Base-by-base conservation (phyloP, 2,888 invertebrate genomes). In the Apodemia hepburni region DNA sequence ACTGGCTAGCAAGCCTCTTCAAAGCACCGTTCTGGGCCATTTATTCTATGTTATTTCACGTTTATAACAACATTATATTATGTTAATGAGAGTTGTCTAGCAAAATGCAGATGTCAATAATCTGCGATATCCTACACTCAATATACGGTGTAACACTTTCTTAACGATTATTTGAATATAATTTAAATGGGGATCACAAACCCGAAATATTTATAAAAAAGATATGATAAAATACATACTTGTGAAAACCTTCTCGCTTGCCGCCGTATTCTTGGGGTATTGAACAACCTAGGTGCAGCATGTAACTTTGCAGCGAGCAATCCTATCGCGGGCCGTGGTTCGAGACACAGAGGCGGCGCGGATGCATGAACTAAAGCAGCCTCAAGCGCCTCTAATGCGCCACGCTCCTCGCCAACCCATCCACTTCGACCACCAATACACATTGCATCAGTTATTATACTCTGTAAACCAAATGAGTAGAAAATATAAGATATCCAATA, bases 331-430 rank as follows among this genome's bases (percentile, higher is more conserved):
- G 97, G 97, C 75, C 96, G 95, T 4, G 98, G 97, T 85, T 98
- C 98, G 61, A 98, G 92, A 81, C 98, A 98, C 45, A 98, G 88
- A 6, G 96, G 97, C 15, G 97, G 97, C 68, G 96, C 95, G 5
- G 97, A 96, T 15, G 97, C 96, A 75, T 97, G 93, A 49, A 98
- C 94, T 66, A 98, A 83, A 72, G 97, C 96, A 68, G 97, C 96
- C 82, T 98, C 98, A 64, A 97, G 85, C 60, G 87, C 87, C 62
- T 89, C 89, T 11, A 87, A 63, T 0, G 94, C 92, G 63, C 95
- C 92, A 65, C 95, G 93, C 76, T 97, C 97, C 69, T 97, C 96
- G 29, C 93, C 93, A 35, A 94, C 94, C 95, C 96, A 96, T 0
- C 91, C 91, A 64, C 86, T 86, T 0, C 85, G 82, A 0, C 86